Evolutionary conservation across 2,113 vertebrate genomes (phyloP), one percentile per base, ranked within the genome.

Genomic region (Irena cyanogastra): DNA sequence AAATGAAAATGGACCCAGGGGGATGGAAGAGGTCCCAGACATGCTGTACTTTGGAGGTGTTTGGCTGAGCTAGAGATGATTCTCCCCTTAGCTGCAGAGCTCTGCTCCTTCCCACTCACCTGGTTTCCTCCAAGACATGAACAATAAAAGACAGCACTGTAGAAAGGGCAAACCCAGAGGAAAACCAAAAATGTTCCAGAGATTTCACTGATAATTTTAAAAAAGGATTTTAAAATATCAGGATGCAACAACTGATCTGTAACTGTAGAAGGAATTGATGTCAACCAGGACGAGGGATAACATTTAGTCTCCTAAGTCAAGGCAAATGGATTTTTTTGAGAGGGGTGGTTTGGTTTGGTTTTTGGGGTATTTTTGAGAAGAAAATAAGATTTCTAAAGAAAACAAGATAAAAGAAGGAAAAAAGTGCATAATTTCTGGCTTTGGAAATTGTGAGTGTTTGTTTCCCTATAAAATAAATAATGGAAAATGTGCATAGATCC

Each of bases 401-500:
- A 86, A 70, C 21, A 84, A 89, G 77, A 91, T 60, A 35, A 11
- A 39, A 49, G 53, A 76, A 83, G 18, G 42, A 66, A 71, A 72
- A 72, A 76, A 95, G 84, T 93, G 52, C 57, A 91, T 82, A 20
- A 87, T 81, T 63, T 85, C 77, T 93, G 84, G 72, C 88, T 68
- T 44, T 94, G 97, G 97, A 97, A 98, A 97, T 82, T 71, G 79
- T 97, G 96, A 96, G 88, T 97, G 92, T 93, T 97, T 27, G 2
- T 96, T 97, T 94, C 83, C 37, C 74, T 93, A 90, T 93, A 96
- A 98, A 95, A 94, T 96, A 98, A 98, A 98, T 97, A 97, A 92
- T 93, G 97, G 97, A 97, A 98, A 98, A 97, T 89, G 87, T 91
- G 96, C 47, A 64, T 42, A 33, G 68, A 87, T 88, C 83, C 84